phyloP scores from a whole-genome alignment of 2,113 vertebrate genomes.

The Ptilonorhynchus violaceus region DNA sequence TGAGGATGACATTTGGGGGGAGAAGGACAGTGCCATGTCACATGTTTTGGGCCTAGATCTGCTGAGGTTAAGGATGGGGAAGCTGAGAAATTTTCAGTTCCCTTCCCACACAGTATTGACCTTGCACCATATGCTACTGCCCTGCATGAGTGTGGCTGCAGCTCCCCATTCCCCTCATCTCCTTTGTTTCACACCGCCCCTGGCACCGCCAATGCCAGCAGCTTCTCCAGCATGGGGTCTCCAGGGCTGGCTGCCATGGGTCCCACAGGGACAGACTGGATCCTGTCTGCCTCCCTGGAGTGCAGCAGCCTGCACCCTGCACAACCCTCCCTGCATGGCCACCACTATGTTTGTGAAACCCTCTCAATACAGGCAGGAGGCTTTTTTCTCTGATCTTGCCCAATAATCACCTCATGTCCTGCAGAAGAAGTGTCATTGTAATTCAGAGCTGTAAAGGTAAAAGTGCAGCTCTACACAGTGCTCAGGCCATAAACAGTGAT shows the following conservation, averaged over 20 bases:
- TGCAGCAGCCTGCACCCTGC: background rate
- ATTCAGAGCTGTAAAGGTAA: background rate
- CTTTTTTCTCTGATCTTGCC: background rate
- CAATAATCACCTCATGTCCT: background rate
- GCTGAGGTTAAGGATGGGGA: background rate
- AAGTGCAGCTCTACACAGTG: background rate
- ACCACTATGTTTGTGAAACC: background rate
- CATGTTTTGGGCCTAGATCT: background rate
- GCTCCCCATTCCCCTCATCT: background rate
- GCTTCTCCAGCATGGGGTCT: background rate
- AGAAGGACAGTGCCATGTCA: background rate
- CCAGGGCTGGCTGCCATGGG: background rate
- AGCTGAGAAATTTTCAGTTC: slow-evolving; percentile 8
- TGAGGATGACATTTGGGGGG: background rate
- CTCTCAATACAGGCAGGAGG: background rate
- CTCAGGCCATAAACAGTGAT: background rate
- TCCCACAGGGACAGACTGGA: background rate
- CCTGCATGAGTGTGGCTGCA: fast-evolving
- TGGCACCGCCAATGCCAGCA: background rate
- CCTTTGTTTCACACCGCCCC: background rate
- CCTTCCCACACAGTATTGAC: background rate
- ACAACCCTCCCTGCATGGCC: fast-evolving
- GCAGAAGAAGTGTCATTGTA: background rate
- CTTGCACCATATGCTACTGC: background rate
- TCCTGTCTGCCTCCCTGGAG: background rate